Base-by-base conservation (phyloP, 2,113 vertebrate genomes). In the Cebus imitator region DNA sequence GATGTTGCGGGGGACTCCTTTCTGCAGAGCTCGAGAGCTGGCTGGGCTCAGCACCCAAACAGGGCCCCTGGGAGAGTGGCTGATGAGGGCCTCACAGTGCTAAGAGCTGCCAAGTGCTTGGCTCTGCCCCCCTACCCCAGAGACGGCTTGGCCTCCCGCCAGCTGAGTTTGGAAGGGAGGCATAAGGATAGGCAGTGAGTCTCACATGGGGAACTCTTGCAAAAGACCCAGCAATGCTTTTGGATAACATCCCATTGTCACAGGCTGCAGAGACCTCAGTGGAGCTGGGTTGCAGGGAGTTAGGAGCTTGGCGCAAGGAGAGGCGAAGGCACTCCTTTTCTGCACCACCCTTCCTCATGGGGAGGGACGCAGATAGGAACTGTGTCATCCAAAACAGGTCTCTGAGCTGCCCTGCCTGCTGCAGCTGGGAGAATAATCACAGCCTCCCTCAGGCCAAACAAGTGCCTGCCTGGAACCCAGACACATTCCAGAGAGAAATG, bases 21-120 rank as follows among this genome's bases (percentile, higher is more conserved):
- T 0, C 7, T 70, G 92, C 91, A 87, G 80, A 96, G 92, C 98
- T 98, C 94, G 81, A 80, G 78, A 17, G 83, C 81, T 92, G 98
- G 94, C 97, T 96, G 98, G 97, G 97, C 96, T 98, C 97, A 97
- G 96, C 27, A 61, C 97, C 97, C 98, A 97, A 97, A 94, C 57
- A 14, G 92, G 96, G 79, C 97, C 91, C 93, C 68, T 0, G 95
- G 95, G 98, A 96, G 45, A 25, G 58, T 18, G 13, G 85, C 84
- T 94, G 98, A 95, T 81, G 94, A 89, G 94, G 92, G 58, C 52
- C 82, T 85, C 17, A 1, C 2, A 0, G 82, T 20, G 72, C 92
- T 35, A 87, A 91, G 93, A 96, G 85, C 94, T 14, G 6, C 92
- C 2, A 23, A 86, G 84, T 1, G 0, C 84, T 58, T 0, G 16